Conservation (phyloP, 1,140 invertebrate genomes). For the Eurosta solidaginis region DNA sequence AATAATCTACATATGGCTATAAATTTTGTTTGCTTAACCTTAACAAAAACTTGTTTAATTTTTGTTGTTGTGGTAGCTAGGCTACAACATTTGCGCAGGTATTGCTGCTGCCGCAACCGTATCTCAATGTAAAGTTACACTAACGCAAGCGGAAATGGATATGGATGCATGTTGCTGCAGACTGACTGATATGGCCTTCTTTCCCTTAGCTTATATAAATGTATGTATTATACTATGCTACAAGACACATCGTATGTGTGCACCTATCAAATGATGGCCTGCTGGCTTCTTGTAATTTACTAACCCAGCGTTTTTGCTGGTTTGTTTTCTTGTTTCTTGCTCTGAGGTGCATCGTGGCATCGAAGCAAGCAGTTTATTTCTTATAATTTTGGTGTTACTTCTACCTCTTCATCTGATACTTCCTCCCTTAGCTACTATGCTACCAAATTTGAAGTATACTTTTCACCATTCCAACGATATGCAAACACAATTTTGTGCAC, state of each 20-base stretch:
- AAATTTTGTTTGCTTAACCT: no score
- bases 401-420: not conserved
- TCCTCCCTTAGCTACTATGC: not conserved
- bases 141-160: conserved; percentile 28
- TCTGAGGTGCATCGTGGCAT: no score
- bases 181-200: conserved; percentile 21
- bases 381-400: not conserved
- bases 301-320: not conserved
- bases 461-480: not conserved
- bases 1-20: no score
- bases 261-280: not conserved
- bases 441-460: not conserved
- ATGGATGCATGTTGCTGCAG: conserved; percentile 33
- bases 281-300: not conserved
- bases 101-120: not conserved
- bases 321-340: not conserved
- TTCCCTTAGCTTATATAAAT: not conserved
- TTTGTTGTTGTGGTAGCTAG: no score
- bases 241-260: no score
- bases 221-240: no score
- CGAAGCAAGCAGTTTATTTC: no score
- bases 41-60: no score
- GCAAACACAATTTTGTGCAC: conserved; percentile 25
- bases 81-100: no score
- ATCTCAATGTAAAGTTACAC: not conserved